phyloP scores from a whole-genome alignment of 2,797 vertebrate genomes.

The Lepus townsendii region DNA sequence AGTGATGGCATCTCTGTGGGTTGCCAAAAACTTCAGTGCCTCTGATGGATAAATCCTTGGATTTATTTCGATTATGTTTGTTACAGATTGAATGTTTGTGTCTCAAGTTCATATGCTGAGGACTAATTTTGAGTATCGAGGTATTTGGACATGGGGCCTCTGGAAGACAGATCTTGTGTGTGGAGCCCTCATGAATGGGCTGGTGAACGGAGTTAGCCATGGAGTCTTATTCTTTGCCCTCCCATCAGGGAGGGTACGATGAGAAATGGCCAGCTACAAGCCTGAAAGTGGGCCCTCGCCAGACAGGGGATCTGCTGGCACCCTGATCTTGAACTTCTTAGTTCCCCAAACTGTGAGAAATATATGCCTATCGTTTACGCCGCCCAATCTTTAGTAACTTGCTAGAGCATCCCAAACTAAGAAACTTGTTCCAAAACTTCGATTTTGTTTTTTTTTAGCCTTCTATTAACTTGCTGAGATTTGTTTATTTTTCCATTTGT shows the following conservation, averaged over 20 bases:
- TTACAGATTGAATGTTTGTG: too few species aligned
- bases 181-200: not conserved
- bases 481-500: not conserved
- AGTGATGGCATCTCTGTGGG: too few species aligned
- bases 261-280: not conserved
- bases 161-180: too few species aligned
- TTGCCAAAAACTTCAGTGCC: too few species aligned
- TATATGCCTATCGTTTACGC: too few species aligned
- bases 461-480: not conserved
- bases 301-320: not conserved
- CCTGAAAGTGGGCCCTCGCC: not conserved
- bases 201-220: not conserved
- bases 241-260: not conserved
- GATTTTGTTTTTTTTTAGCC: not conserved
- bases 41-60: too few species aligned
- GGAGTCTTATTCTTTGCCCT: not conserved
- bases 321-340: not conserved
- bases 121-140: too few species aligned
- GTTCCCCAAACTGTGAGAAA: too few species aligned
- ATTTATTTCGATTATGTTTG: too few species aligned
- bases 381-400: not conserved
- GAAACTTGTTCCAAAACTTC: constrained; percentile 3
- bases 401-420: not conserved
- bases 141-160: too few species aligned
- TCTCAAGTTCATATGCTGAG: too few species aligned